Base-by-base conservation (phyloP, 2,113 vertebrate species). In the Microtus richardsoni region DNA sequence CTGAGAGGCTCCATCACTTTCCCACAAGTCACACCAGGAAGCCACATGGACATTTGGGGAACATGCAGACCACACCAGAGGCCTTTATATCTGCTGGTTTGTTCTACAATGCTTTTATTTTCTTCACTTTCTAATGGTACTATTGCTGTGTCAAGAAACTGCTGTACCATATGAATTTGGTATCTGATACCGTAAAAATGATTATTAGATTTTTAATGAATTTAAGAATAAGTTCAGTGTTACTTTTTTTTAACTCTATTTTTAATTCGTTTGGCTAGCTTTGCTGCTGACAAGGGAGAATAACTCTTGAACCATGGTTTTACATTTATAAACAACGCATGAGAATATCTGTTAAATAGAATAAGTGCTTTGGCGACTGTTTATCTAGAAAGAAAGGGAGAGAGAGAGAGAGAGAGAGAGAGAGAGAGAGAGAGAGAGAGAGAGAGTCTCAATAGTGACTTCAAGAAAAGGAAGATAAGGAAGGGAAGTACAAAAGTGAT, bases 241-340 rank as follows among this genome's bases (percentile, higher is more conserved):
- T 17, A 41, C 21, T 24, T 39, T 24, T 54, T 36, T 54, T 39
- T 62, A 1, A 78, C 28, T 1, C 4, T 83, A 84, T 36, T 52
- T 5, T 77, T 28, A 41, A 26, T 75, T 93, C 16, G 73, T 93
- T 89, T 71, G 49, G 22, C 90, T 94, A 86, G 49, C 21, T 91
- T 91, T 90, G 73, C 7, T 92, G 47, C n/a, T 86, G 1, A 60
- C 14, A 36, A 30, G 8, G 26, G 12, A 94, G 16, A 10, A 19
- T 13, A 7, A 21, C 7, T 70, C 70, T 91, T 64, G 4, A 85
- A 91, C 85, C 28, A 11, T 88, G 68, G 68, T 26, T 16, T 71
- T 75, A n/a, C 78, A 74, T 62, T 78, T 92, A 70, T 52, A 83
- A 93, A 93, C 82, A 89, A 74, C 28, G 33, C 8, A 60, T 82